Base-by-base conservation (phyloP, 2,113 vertebrate genomes). In the Arothron firmamentum region DNA sequence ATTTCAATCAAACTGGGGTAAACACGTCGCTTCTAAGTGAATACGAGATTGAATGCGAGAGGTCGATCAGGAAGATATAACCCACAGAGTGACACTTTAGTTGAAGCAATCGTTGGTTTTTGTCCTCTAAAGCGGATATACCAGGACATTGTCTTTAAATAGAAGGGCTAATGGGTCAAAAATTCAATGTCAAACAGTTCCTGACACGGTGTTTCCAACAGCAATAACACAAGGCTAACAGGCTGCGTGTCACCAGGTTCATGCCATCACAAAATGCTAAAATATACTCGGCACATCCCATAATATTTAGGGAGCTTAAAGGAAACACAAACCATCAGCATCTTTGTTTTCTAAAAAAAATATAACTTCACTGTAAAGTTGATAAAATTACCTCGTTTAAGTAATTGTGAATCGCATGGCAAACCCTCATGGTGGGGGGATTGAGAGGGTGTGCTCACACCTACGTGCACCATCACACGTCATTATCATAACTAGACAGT, bases 1-100 rank as follows among this genome's bases (percentile, higher is more conserved):
- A 89, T 77, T 65, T 87, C 85, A 77, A 58, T 81, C 66, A 85
- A 79, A 65, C 10, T 67, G 65, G 14, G 48, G 46, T 9, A 65
- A 75, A 73, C 14, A 45, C 72, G 62, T 45, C 43, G 72, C 62
- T 71, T 85, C 78, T 75, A 68, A 47, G 15, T 61, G 25, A 28
- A 28, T 5, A 28, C 6, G 25, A 28, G 25, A 70, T 61, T 31
- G 62, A 77, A 67, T 28, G 59, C 20, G 56, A 55, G 41, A 62
- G 47, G 60, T 21, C 56, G 31, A 23, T 49, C 21, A 19, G 55
- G 67, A 66, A 65, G 21, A 77, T 71, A 72, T 73, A 81, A 58
- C 14, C 15, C 18, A 19, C 6, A 65, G 46, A 52, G 51, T 12
- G 28, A 17, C n/a, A 65, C 17, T 66, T 69, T 69, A 64, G 62